Percentiles rank a stretch among this genome's conserved stretches.
phyloP scores from a whole-genome alignment of 2,888 invertebrate species.

The Euzetes globulus region DNA sequence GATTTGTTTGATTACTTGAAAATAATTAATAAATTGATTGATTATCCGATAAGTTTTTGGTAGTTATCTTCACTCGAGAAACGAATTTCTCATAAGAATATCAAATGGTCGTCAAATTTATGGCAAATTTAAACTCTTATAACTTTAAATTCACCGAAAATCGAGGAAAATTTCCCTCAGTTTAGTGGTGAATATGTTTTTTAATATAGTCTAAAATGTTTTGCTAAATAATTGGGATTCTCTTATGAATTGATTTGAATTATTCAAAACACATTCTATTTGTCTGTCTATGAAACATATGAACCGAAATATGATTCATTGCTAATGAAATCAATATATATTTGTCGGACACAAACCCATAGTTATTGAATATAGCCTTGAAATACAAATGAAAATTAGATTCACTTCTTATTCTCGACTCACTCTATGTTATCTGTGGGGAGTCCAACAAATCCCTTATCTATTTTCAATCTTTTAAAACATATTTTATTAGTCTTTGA shows the following conservation, averaged over 20 bases:
- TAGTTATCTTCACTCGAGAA: neutral
- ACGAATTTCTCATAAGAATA: neutral
- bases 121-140: neutral
- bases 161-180: too few species aligned
- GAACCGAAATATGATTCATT: constrained; percentile 21
- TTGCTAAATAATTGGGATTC: constrained; percentile 8
- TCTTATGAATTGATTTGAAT: constrained; percentile 19
- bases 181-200: neutral
- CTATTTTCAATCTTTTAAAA: constrained; percentile 13
- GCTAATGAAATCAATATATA: constrained; percentile 23
- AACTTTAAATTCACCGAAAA: neutral
- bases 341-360: constrained; percentile 20
- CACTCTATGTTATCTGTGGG: constrained; percentile 13
- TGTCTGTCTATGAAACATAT: neutral
- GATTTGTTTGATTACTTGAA: neutral
- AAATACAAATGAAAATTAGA: constrained; percentile 17
- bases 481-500: neutral
- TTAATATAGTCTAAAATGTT: neutral
- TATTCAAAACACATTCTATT: constrained; percentile 8
- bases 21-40: constrained; percentile 18
- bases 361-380: constrained; percentile 13
- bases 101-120: neutral
- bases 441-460: constrained; percentile 7
- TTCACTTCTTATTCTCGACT: neutral
- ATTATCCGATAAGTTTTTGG: constrained; percentile 4